Conservation (phyloP, 2,888 invertebrate genomes). For the Ferdinandea cuprea region DNA sequence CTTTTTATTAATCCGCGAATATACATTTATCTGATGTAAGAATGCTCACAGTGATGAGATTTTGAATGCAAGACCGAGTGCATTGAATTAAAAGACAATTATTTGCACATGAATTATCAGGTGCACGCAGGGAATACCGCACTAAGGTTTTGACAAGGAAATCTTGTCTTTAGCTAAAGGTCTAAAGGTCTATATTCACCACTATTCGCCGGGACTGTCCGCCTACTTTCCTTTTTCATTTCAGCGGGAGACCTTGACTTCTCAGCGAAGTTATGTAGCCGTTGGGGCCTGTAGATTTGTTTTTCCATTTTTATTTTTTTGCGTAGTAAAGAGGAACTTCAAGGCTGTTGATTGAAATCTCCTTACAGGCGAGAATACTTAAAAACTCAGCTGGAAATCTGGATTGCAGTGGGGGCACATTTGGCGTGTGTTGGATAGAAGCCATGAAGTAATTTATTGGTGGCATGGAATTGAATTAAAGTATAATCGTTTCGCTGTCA, state of each 20-base stretch:
- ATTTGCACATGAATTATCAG: slow-evolving; percentile 16
- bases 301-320: not conserved
- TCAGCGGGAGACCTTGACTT: slow-evolving; percentile 53
- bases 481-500: slow-evolving; percentile 34
- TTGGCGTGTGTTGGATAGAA: not conserved
- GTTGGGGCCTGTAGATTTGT: not conserved
- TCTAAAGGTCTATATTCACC: not conserved
- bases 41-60: no score
- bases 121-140: no score
- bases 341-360: slow-evolving; percentile 9
- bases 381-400: not conserved
- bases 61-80: no score
- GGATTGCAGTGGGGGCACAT: not conserved
- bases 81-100: no score
- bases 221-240: slow-evolving; percentile 61
- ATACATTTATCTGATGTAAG: no score
- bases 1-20: no score
- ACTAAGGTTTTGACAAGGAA: not conserved
- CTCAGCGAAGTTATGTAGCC: not conserved
- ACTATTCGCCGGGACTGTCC: slow-evolving; percentile 9
- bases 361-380: not conserved
- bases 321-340: not conserved
- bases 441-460: slow-evolving; percentile 10
- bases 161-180: not conserved
- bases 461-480: slow-evolving; percentile 13